Evolutionary conservation across 2,113 vertebrate species (phyloP).

Genomic region (Bubalus kerabau): DNA sequence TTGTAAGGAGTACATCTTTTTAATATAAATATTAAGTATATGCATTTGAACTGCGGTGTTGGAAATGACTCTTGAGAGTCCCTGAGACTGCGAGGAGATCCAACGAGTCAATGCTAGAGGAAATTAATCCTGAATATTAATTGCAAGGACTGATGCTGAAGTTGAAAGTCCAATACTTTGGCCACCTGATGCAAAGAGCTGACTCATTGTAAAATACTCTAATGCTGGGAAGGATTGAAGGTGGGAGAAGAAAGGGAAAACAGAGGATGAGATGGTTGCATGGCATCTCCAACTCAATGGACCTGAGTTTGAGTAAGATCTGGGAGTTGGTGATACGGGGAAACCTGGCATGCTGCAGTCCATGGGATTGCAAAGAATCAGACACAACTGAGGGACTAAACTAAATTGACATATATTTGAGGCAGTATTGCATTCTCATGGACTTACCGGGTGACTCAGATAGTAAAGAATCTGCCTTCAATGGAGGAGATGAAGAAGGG

Average conservation of each 20-base stretch:
- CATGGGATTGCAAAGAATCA: not conserved
- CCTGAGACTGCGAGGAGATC: not conserved
- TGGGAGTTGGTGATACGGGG: not conserved
- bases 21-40: not conserved
- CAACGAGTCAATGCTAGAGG: not conserved
- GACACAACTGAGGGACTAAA: not conserved
- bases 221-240: not conserved
- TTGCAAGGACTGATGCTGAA: not conserved
- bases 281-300: accelerated
- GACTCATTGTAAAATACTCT: not conserved
- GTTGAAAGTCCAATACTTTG: not conserved
- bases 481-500: not conserved
- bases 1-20: not conserved
- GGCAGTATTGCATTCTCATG: not conserved
- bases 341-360: not conserved
- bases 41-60: not conserved
- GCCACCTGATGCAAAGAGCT: not conserved
- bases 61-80: not conserved
- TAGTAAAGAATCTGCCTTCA: not conserved
- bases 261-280: not conserved
- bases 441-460: not conserved
- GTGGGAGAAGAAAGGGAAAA: not conserved
- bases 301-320: not conserved
- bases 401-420: not conserved
- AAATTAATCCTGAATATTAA: not conserved